phyloP scores from a whole-genome alignment of 2,113 vertebrate species.

The Uropsilus gracilis region DNA sequence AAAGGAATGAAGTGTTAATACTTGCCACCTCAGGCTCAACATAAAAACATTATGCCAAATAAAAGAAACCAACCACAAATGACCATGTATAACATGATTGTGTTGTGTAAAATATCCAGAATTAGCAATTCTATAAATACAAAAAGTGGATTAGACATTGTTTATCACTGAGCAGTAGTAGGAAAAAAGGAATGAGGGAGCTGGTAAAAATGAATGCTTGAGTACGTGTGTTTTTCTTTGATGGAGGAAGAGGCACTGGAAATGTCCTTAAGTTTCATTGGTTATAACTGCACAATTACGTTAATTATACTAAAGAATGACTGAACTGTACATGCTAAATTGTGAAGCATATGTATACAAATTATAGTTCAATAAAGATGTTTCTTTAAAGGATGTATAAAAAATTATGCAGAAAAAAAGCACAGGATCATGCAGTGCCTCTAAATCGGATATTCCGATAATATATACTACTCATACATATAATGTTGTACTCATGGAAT shows the following conservation, averaged over 20 bases:
- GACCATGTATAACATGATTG: neutral
- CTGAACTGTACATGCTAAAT: neutral
- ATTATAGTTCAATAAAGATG: neutral
- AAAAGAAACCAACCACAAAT: neutral
- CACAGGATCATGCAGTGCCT: neutral
- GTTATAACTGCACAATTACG: neutral
- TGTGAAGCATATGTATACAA: neutral
- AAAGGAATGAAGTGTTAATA: neutral
- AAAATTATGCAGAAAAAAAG: neutral
- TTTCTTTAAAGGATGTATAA: neutral
- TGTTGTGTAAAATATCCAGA: neutral
- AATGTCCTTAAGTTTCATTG: neutral
- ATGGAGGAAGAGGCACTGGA: neutral
- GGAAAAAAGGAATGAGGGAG: neutral
- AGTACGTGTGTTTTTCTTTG: neutral
- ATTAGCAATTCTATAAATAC: neutral
- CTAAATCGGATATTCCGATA: neutral
- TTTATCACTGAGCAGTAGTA: neutral
- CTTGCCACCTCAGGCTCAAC: neutral
- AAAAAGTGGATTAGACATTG: neutral
- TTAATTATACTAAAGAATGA: neutral
- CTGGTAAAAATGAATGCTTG: neutral
- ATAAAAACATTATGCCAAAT: neutral
- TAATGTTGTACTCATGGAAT: neutral
- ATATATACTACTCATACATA: neutral